Base-by-base conservation (phyloP, 2,113 vertebrate genomes). In the Seriola dumerili region DNA sequence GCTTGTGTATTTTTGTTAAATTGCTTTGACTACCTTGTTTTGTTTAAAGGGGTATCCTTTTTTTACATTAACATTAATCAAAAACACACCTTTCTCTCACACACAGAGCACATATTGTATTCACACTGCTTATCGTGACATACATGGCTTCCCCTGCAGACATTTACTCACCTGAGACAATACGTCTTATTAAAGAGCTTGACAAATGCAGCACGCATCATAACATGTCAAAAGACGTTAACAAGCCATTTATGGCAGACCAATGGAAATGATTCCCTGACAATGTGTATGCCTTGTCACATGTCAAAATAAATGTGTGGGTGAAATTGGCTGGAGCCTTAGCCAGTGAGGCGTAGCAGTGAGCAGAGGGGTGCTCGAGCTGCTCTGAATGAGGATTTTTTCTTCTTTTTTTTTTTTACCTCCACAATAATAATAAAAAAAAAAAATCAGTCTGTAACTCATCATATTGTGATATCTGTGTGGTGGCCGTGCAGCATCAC, bases 231-330 rank as follows among this genome's bases (percentile, higher is more conserved):
- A 67, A 72, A 76, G 46, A 23, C 14, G 36, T 80, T 81, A 90
- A 91, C 80, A 73, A 81, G 66, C 14, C 58, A 8, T 88, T 92
- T 85, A 83, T 85, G 61, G 50, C 68, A 59, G 80, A 90, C 80
- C 76, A 54, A 68, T 85, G 40, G 66, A 83, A 80, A 89, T 92
- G 61, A 91, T 93, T 77, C 63, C 57, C 76, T 72, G 73, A 76
- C 85, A 85, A 81, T 91, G 72, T 88, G 76, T 81, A 80, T 61
- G 66, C 44, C 83, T 83, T 88, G 89, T 90, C 91, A 91, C 78
- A 92, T 93, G 92, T 94, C 92, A 92, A 89, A 89, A 90, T 89
- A 91, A 90, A 85, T 80, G 86, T 88, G 80, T 78, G 87, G 82
- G 89, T 80, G 88, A 92, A 91, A 91, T 92, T 91, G 88, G 72